Base-by-base conservation (phyloP, 2,888 invertebrate species). In the Agonopterix alstromeriana region DNA sequence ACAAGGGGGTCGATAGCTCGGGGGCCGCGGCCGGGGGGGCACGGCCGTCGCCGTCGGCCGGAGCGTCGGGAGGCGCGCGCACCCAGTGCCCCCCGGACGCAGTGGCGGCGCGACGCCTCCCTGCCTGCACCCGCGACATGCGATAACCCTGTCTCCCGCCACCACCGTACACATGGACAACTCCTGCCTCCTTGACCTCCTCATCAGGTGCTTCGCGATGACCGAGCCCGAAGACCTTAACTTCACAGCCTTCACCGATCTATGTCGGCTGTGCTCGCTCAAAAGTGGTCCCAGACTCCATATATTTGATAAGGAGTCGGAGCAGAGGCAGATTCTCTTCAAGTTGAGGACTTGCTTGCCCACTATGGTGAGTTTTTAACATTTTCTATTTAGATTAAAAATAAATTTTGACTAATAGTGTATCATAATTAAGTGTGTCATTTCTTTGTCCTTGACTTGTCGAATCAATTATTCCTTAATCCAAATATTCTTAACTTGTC, bases 301-400 rank as follows among this genome's bases (percentile, higher is more conserved):
- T 73, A 91, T 93, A 70, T 93, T 93, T 74, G 93, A 93, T 70
- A 92, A 93, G 73, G 92, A 93, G 73, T 91, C 93, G 47, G 93
- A 93, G 72, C 93, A 93, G 73, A 85, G 93, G 61, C 93, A 93
- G 80, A 84, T 93, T 59, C 84, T 93, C 51, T 92, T 92, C 73
- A 93, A 93, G 74, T 90, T 93, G 69, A 90, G 93, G 68, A 92
- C 92, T 63, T 90, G 93, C 67, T 85, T 93, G 73, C 92, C 93
- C 52, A 90, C 92, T 73, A 91, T 91, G 90, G 93, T 93, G 78
- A 92, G 92, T 42, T 11, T 41, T 4, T n/a, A 17, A 14, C 10
- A 8, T 14, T 41, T 36, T 44, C 35, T 35, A 44, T 42, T 17
- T 7, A 27, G 27, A 5, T 27, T 38, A 3, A 4, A 38, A 10